A percentile compares a stretch with the other conserved stretches of the same genome.
Conservation (phyloP, 2,113 vertebrate genomes). For the Apodemus sylvaticus region DNA sequence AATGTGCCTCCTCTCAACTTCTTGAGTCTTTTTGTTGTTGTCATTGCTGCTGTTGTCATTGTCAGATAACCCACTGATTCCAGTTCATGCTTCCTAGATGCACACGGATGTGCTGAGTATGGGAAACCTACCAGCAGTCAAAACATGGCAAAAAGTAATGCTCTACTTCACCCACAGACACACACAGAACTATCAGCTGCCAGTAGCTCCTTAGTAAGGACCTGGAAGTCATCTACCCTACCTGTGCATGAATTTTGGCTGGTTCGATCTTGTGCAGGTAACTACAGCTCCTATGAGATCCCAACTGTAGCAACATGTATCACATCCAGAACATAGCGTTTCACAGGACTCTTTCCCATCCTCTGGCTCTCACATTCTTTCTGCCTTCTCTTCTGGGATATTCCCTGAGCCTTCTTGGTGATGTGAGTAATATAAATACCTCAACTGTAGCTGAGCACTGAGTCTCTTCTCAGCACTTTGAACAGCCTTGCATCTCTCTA, state of each 20-base stretch:
- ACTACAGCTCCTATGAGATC: not conserved
- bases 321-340: not conserved
- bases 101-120: too few species aligned
- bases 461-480: not conserved
- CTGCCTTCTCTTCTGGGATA: not conserved
- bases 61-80: not conserved
- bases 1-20: not conserved
- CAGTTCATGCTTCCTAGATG: not conserved
- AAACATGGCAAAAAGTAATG: not conserved
- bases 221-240: not conserved
- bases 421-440: not conserved
- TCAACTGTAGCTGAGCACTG: not conserved
- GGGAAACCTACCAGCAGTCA: not conserved
- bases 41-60: not conserved
- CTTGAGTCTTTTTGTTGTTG: not conserved
- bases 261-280: not conserved
- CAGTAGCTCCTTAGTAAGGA: not conserved
- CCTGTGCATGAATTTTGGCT: not conserved
- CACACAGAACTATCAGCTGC: not conserved
- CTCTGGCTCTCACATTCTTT: not conserved
- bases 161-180: not conserved
- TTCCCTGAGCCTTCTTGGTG: not conserved
- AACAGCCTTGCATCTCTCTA: not conserved
- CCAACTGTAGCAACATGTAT: too few species aligned
- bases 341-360: not conserved